Conservation (phyloP, 2,888 invertebrate genomes). For the Thereva unica region DNA sequence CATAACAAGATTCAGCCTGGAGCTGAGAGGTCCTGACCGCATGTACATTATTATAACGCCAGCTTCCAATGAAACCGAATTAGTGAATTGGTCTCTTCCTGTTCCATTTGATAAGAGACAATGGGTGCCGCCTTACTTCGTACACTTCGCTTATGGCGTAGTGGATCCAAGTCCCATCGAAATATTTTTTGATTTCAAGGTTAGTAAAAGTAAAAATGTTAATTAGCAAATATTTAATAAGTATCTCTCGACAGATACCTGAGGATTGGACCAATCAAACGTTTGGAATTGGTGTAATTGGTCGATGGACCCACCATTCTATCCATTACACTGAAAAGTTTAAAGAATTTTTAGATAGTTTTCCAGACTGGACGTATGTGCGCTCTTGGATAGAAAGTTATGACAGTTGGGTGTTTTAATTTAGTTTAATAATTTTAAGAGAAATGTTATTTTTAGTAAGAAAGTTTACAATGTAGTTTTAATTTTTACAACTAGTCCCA, state of each 20-base stretch:
- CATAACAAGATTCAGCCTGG: conserved; percentile 50
- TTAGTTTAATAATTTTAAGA: too few relatives aligned
- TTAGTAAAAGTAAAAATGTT: conserved; percentile 36
- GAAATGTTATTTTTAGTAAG: too few relatives aligned
- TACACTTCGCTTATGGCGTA: conserved; percentile 55
- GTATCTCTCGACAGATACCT: conserved; percentile 2
- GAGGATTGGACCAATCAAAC: conserved; percentile 44
- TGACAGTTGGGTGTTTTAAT: conserved; percentile 49
- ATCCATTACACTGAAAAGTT: conserved; percentile 58
- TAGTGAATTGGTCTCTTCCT: conserved; percentile 53
- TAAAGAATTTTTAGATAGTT: conserved; percentile 56
- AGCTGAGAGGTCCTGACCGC: conserved; percentile 54
- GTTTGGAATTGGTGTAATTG: conserved; percentile 58
- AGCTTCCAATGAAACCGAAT: conserved; percentile 44
- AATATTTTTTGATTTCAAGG: conserved; percentile 54
- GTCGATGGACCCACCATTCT: conserved; percentile 59
- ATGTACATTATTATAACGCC: conserved; percentile 54
- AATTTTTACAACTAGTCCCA: too few relatives aligned
- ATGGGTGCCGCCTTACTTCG: conserved; percentile 50
- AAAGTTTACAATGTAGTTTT: too few relatives aligned
- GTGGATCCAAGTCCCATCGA: conserved; percentile 48
- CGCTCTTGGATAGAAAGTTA: conserved; percentile 60
- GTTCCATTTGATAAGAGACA: conserved; percentile 49
- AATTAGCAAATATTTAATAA: neutral
- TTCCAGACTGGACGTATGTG: conserved; percentile 62